Base-by-base conservation (phyloP, 2,113 vertebrate species). In the Himantopus leucocephalus region DNA sequence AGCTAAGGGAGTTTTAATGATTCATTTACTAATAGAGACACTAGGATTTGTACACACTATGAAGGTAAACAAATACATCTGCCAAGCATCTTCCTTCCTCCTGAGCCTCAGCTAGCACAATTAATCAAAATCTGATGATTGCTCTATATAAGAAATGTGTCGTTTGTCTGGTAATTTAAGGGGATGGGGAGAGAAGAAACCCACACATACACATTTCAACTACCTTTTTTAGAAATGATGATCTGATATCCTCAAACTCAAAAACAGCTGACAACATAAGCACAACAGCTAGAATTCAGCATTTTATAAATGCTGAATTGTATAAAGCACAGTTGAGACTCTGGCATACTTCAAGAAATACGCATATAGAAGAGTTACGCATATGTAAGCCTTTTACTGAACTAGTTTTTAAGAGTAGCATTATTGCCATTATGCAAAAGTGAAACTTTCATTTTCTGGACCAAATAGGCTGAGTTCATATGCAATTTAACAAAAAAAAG, bases 1-100 rank as follows among this genome's bases (percentile, higher is more conserved):
- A 45, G 41, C 67, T 83, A 73, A 76, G 37, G 55, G 74, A 87
- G 78, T 37, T 93, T 66, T 77, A 90, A 87, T 59, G 90, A 92
- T 41, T 85, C 75, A 82, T 88, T 96, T 77, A 71, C 85, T 94
- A 91, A 92, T 37, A 39, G 53, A 94, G 52, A 90, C 26, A 75
- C 23, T 14, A 77, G 59, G 67, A 88, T 82, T 70, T 70, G 81
- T 55, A 79, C 59, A 76, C 50, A 50, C 50, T 53, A 39, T 0
- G 0, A 76, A 95, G 50, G 91, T 95, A 96, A 92, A 95, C 80
- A 95, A 95, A 88, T 18, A 79, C 47, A 95, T 81, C 68, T 92
- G 83, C 37, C 87, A 82, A 71, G 52, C 24, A 70, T 23, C 80
- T 90, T 85, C 32, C 68, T 59, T 67, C 60, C 71, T 94, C 53